Evolutionary conservation across 2,113 vertebrate species (phyloP), one percentile per base, ranked within the genome.

Genomic region (Mungos mungo): DNA sequence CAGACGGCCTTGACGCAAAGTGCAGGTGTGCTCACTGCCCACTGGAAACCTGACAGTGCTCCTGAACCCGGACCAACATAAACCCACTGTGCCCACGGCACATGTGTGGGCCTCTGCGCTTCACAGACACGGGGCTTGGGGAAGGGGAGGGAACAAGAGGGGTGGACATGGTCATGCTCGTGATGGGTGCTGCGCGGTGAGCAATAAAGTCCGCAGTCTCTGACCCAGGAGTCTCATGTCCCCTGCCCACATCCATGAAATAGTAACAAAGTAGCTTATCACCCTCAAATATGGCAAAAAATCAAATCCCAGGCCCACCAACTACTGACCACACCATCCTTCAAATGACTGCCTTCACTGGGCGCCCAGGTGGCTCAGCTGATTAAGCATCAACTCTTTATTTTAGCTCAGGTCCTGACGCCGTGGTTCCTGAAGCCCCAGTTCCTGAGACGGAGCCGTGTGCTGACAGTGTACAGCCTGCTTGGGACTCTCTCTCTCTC

Each of bases 101-200:
- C 16, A 5, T 18, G 18, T 6, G 14, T 0, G 15, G 23, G 23
- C 52, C 45, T 60, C 21, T 8, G 47, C 18, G 2, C 23, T 16
- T 71, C 38, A 47, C 31, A 18, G 38, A 47, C 21, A 9, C 41
- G 77, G 74, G 25, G 8, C 15, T 45, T 54, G 35, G 52, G 35
- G 15, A 13, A 16, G 38, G 35, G 6, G 9, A 7, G 6, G 31
- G 50, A 25, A 6, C 31, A 25, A 63, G 54, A 14, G 8, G 15
- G 23, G 29, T 3, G 19, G 54, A 63, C 68, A 23, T 4, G 38
- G 7, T 18, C 13, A 0, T 3, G 5, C 13, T 35, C 35, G 0
- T 29, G 84, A 27, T 0, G 10, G 6, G 2, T 14, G 21, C 27
- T 15, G 21, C 27, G 23, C 72, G 3, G 16, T n/a, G 8, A 50